A percentile compares a stretch with the other conserved stretches of the same genome.
Conservation (phyloP, 2,113 vertebrate species). For the Campylomormyrus numenius region DNA sequence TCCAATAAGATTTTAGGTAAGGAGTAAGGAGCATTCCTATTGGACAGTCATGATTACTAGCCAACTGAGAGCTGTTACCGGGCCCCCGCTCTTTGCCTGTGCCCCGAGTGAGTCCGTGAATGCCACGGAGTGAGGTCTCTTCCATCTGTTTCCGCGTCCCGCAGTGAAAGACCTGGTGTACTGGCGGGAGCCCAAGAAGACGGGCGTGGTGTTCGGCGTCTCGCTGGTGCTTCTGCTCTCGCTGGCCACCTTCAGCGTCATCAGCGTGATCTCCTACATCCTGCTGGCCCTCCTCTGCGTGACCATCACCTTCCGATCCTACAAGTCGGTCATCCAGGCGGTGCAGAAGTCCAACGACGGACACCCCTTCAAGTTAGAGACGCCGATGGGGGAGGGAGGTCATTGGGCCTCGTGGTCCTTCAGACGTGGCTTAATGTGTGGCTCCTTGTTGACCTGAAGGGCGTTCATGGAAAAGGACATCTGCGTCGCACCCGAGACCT, state of each 20-base stretch:
- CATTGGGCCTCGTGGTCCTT: background rate
- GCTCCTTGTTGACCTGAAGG: slow-evolving; percentile 28
- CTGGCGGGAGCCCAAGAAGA: slow-evolving; percentile 70
- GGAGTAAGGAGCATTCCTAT: background rate
- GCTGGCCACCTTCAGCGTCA: slow-evolving; percentile 71
- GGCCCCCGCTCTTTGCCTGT: background rate
- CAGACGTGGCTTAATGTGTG: background rate
- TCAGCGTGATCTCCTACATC: slow-evolving; percentile 76
- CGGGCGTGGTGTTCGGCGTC: slow-evolving; percentile 56
- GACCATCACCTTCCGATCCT: slow-evolving; percentile 76
- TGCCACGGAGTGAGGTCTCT: background rate
- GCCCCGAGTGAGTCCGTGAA: background rate
- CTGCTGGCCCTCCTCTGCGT: slow-evolving; percentile 70
- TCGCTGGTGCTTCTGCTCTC: slow-evolving; percentile 68
- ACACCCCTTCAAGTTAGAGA: slow-evolving; percentile 72
- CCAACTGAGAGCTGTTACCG: background rate
- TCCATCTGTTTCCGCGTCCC: background rate
- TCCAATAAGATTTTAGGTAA: background rate
- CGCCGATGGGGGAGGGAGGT: background rate
- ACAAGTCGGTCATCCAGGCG: slow-evolving; percentile 74
- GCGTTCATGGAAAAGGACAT: slow-evolving; percentile 61
- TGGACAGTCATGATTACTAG: background rate
- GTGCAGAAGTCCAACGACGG: slow-evolving; percentile 74
- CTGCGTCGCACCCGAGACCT: slow-evolving; percentile 56
- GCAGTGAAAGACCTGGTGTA: slow-evolving; percentile 61